Conservation (phyloP, 2,888 invertebrate species). For the Drymonia ruficornis region DNA sequence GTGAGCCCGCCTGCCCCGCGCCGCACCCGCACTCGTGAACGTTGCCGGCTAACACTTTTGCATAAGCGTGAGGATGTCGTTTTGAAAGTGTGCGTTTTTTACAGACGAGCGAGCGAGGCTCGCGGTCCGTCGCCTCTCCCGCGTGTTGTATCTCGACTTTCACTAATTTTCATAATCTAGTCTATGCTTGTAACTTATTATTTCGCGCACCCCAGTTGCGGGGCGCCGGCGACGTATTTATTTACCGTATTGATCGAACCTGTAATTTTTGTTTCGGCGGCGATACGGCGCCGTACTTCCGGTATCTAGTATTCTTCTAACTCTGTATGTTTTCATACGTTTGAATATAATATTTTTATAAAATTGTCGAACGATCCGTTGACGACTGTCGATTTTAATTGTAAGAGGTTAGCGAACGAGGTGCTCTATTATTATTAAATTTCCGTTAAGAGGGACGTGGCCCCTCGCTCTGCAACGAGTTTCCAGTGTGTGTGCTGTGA, state of each 20-base stretch:
- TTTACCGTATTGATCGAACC: slow-evolving; percentile 48
- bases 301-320: slow-evolving; percentile 50
- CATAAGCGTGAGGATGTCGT: slow-evolving; percentile 53
- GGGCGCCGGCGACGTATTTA: slow-evolving; percentile 47
- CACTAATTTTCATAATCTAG: slow-evolving; percentile 70
- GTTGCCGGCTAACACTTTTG: slow-evolving; percentile 10
- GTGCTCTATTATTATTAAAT: slow-evolving; percentile 78
- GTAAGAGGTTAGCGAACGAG: slow-evolving; percentile 75
- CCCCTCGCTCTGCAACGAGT: slow-evolving; percentile 79
- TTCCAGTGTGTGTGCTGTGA: slow-evolving; percentile 84
- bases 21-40: slow-evolving; percentile 6
- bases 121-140: slow-evolving; percentile 48
- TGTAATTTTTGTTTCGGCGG: slow-evolving; percentile 52
- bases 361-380: slow-evolving; percentile 62
- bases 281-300: slow-evolving; percentile 61
- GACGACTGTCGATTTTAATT: slow-evolving; percentile 69
- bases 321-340: slow-evolving; percentile 56
- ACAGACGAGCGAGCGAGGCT: slow-evolving; percentile 51
- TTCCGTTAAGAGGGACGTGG: slow-evolving; percentile 75
- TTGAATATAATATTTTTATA: slow-evolving; percentile 64
- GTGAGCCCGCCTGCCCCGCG: slow-evolving; percentile 19
- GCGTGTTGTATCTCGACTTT: slow-evolving; percentile 58
- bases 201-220: slow-evolving; percentile 39
- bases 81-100: slow-evolving; percentile 58
- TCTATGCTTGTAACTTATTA: slow-evolving; percentile 70